Evolutionary conservation across 2,113 vertebrate genomes (phyloP).

Genomic region (Chloropsis cyanopogon): DNA sequence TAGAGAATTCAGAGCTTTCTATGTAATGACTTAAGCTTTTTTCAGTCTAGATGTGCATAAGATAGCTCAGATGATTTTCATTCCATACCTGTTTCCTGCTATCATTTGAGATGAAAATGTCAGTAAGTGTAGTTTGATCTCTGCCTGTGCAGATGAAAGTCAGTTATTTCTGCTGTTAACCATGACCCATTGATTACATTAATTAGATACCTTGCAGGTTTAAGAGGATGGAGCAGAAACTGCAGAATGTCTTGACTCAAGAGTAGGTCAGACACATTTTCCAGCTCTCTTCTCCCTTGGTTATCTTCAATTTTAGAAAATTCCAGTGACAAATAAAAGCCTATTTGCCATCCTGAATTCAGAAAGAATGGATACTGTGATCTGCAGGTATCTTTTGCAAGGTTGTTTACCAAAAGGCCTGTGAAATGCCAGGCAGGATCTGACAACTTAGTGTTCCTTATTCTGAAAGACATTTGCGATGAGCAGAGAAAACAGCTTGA

Average conservation of each 20-base stretch:
- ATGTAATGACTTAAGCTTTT: background rate
- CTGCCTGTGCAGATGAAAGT: background rate
- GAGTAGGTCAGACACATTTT: background rate
- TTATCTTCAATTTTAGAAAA: background rate
- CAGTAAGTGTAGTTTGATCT: background rate
- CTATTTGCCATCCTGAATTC: background rate
- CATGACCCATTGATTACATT: background rate
- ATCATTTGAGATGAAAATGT: background rate
- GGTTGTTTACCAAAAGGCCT: background rate
- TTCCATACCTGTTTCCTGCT: background rate
- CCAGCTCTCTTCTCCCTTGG: background rate
- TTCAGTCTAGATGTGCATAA: background rate
- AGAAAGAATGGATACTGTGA: background rate
- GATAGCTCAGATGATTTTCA: background rate
- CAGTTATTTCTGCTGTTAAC: background rate
- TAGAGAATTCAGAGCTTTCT: background rate
- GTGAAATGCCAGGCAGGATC: background rate
- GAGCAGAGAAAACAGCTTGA: background rate
- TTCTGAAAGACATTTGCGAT: background rate
- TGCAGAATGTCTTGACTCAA: background rate
- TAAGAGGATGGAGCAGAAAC: background rate
- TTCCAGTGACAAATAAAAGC: background rate
- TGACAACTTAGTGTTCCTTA: background rate
- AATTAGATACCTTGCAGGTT: background rate
- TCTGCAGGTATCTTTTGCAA: background rate